These are phyloP conservation scores for Pocillopora meandrina DNA, from an alignment of 92 coral and sea anemone genomes.

Conservation along the genomic window DNA sequence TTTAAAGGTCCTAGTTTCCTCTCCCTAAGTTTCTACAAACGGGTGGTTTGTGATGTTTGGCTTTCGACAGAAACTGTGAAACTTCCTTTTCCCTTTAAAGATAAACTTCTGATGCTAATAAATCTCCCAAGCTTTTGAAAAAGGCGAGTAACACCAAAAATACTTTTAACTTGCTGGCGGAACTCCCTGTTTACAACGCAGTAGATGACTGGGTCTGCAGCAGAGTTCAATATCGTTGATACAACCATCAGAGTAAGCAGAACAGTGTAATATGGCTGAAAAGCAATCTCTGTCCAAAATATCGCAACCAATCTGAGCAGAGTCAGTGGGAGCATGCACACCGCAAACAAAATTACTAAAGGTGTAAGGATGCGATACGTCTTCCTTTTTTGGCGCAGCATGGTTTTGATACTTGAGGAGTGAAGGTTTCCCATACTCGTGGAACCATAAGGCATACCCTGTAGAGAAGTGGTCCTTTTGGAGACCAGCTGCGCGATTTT, in stretches of 20 bases:
- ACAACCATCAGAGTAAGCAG: slow-evolving; percentile 53
- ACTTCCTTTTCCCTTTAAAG: background rate
- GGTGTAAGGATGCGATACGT: slow-evolving; percentile 77
- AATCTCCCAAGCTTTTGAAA: background rate
- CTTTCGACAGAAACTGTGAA: background rate
- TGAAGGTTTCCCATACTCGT: background rate
- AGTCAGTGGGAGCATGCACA: slow-evolving; percentile 67
- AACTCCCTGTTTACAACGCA: slow-evolving; percentile 71
- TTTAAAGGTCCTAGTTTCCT: background rate
- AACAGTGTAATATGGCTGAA: slow-evolving; percentile 39
- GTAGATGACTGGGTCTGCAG: slow-evolving; percentile 74
- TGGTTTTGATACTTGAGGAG: slow-evolving; percentile 23
- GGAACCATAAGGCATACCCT: background rate
- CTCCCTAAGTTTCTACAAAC: background rate
- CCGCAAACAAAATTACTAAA: slow-evolving; percentile 73
- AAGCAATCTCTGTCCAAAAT: slow-evolving; percentile 27
- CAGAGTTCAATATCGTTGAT: slow-evolving; percentile 64
- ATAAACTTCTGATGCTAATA: background rate
- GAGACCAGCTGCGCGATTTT: slow-evolving; percentile 56
- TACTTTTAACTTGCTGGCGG: slow-evolving; percentile 26
- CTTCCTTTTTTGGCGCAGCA: slow-evolving; percentile 68
- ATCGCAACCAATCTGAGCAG: slow-evolving; percentile 55
- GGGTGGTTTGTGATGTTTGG: background rate
- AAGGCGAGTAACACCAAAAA: slow-evolving; percentile 4
- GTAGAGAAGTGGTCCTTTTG: slow-evolving; percentile 57